phyloP scores from a whole-genome alignment of 1,140 invertebrate genomes.

The Bombus polaris region DNA sequence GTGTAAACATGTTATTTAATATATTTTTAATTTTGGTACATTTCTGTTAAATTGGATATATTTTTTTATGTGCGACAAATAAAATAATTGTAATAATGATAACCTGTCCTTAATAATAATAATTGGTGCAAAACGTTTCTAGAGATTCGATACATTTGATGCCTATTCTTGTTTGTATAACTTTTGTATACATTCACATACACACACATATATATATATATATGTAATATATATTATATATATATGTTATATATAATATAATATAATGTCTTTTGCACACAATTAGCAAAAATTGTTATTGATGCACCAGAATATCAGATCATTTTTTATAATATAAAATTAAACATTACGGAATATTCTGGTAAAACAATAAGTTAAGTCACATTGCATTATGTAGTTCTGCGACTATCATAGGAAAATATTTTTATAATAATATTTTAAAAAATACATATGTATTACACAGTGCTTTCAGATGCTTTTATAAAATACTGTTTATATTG shows the following conservation, averaged over 20 bases:
- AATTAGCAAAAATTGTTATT: background rate
- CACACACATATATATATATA: background rate
- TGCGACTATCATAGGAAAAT: slow-evolving; percentile 23
- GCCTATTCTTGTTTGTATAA: background rate
- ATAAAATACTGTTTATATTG: slow-evolving; percentile 40
- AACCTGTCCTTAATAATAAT: background rate
- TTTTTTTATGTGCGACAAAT: background rate
- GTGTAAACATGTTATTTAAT: slow-evolving; percentile 35
- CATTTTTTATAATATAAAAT: slow-evolving; percentile 1
- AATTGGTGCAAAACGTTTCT: slow-evolving; percentile 33
- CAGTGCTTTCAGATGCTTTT: slow-evolving; percentile 40
- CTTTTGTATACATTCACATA: background rate
- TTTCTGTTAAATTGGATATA: slow-evolving; percentile 26
- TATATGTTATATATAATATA: too few species aligned
- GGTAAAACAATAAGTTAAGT: slow-evolving; percentile 13
- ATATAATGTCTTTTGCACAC: slow-evolving; percentile 1
- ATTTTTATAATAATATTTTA: slow-evolving; percentile 44
- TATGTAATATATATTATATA: background rate
- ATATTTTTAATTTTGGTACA: slow-evolving; percentile 45
- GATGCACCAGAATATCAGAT: background rate
- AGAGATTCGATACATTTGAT: background rate
- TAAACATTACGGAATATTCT: background rate
- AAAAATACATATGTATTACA: slow-evolving; percentile 33
- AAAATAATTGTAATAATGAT: slow-evolving; percentile 23
- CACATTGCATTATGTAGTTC: background rate